Percentiles rank a stretch among this genome's conserved stretches.
Conservation (phyloP, 2,113 vertebrate species). For the Manacus vitellinus region DNA sequence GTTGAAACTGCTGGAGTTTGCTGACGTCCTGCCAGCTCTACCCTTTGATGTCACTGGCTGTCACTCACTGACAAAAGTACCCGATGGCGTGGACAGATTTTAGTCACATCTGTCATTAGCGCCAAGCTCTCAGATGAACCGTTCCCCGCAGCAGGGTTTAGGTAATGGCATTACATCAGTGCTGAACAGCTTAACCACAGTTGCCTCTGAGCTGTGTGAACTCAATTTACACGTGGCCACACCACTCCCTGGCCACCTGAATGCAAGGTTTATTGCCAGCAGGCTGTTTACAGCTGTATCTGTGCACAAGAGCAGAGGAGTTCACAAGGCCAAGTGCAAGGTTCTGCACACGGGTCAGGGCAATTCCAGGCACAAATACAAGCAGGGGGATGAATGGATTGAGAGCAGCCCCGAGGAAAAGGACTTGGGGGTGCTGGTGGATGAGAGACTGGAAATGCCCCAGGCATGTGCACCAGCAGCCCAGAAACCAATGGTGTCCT, state of each 20-base stretch:
- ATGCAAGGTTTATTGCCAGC: not conserved
- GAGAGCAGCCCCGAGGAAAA: not conserved
- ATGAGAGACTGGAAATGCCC: not conserved
- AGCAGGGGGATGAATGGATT: not conserved
- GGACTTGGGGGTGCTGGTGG: not conserved
- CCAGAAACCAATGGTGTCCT: not conserved
- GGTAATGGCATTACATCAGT: conserved; percentile 32
- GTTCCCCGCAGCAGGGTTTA: not conserved
- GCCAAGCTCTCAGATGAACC: conserved; percentile 22
- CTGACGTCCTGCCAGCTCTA: conserved; percentile 29
- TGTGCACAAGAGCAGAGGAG: not conserved
- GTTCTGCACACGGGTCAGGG: not conserved
- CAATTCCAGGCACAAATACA: not conserved
- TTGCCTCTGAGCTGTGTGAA: not conserved
- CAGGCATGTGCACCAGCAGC: not conserved
- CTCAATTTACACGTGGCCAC: not conserved
- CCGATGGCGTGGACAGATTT: not conserved
- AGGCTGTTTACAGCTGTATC: not conserved
- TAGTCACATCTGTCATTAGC: conserved; percentile 48
- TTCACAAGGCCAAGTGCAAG: not conserved
- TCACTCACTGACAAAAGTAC: conserved; percentile 11
- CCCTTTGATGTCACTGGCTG: conserved; percentile 44
- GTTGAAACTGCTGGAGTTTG: conserved; percentile 19
- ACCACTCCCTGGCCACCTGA: not conserved
- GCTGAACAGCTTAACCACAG: conserved; percentile 38